phyloP scores from a whole-genome alignment of 2,797 vertebrate genomes.

The Scleropages formosus region DNA sequence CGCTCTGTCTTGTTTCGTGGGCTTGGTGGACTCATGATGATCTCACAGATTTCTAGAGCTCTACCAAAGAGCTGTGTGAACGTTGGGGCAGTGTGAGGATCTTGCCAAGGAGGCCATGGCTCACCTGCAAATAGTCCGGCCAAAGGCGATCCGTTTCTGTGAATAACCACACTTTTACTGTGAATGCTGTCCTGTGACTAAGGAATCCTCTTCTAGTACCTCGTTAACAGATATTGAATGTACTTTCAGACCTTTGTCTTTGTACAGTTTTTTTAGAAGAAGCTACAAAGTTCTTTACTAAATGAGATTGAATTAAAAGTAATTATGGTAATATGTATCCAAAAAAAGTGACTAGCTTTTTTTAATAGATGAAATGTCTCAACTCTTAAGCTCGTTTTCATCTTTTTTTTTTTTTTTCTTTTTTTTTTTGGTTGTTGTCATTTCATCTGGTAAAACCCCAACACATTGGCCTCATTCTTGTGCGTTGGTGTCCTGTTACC shows the following conservation, averaged over 20 bases:
- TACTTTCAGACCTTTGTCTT: constrained; percentile 34
- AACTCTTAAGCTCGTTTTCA: not conserved
- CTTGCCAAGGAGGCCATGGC: not conserved
- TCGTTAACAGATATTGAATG: constrained; percentile 46
- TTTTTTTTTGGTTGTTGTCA: not conserved
- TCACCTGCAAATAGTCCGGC: constrained; percentile 13
- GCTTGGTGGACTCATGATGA: not conserved
- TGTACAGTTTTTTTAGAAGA: constrained; percentile 45
- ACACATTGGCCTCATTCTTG: not conserved
- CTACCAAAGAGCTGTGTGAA: not conserved
- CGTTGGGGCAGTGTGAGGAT: constrained; percentile 10
- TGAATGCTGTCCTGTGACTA: constrained; percentile 37
- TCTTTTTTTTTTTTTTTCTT: not conserved
- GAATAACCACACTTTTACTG: constrained; percentile 30
- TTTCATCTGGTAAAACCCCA: not conserved
- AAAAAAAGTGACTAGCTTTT: constrained; percentile 27
- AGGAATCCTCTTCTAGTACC: constrained; percentile 41
- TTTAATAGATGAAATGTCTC: not conserved
- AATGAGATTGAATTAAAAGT: constrained; percentile 44
- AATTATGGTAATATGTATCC: constrained; percentile 41
- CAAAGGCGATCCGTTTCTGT: constrained; percentile 32
- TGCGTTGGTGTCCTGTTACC: not conserved
- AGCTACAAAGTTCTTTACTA: constrained; percentile 37
- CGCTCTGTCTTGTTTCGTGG: not conserved
- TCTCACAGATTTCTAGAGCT: not conserved